phyloP scores from a whole-genome alignment of 2,113 vertebrate species.

The Neomonachus schauinslandi region DNA sequence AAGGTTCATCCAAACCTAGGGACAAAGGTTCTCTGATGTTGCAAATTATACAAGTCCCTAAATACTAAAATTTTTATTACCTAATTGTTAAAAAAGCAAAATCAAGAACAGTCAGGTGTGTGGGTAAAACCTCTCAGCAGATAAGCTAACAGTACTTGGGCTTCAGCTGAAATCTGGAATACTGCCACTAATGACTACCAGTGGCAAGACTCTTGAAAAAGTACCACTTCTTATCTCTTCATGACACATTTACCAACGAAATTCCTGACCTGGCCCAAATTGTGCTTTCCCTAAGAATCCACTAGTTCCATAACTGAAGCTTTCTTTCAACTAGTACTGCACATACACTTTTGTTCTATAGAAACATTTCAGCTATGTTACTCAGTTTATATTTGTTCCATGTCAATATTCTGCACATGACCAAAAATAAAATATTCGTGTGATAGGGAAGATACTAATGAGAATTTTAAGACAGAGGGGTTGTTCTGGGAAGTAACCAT shows the following conservation, averaged over 20 bases:
- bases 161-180: background rate
- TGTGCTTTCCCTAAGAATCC: background rate
- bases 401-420: slow-evolving; percentile 44
- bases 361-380: slow-evolving; percentile 15
- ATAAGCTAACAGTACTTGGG: background rate
- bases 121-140: background rate
- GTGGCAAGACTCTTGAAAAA: background rate
- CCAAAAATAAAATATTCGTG: slow-evolving; percentile 32
- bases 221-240: slow-evolving; percentile 13
- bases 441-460: background rate
- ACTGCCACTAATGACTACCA: background rate
- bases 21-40: background rate
- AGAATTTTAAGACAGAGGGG: slow-evolving; percentile 25
- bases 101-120: background rate
- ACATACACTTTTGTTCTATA: background rate
- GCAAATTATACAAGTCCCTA: background rate
- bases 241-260: slow-evolving; percentile 30
- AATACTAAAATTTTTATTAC: background rate
- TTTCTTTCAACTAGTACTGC: slow-evolving; percentile 40
- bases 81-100: background rate
- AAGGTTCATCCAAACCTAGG: background rate
- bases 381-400: slow-evolving; percentile 25
- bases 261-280: slow-evolving; percentile 14
- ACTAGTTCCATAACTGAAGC: slow-evolving; percentile 17
- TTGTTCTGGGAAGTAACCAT: background rate